Evolutionary conservation across 2,888 invertebrate genomes (phyloP).

Genomic region (Dryobotodes eremita): DNA sequence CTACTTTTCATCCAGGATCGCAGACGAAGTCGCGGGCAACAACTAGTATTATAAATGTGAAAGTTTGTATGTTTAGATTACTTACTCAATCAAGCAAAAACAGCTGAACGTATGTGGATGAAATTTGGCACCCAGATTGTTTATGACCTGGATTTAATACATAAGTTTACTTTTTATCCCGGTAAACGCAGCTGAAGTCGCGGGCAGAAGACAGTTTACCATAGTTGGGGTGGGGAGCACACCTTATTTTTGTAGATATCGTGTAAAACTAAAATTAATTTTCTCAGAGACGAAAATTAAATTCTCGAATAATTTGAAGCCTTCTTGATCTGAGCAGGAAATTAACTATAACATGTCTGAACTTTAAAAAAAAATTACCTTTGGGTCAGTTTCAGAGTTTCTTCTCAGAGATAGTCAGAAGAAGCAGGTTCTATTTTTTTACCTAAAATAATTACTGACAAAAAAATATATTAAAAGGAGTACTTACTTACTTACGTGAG

Average conservation of each 20-base stretch:
- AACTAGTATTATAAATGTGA: too few species aligned
- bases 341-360: background rate
- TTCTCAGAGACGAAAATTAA: too few species aligned
- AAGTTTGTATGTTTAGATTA: too few species aligned
- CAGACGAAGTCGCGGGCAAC: too few species aligned
- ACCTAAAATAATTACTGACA: background rate
- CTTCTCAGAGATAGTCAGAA: background rate
- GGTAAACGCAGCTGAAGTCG: background rate
- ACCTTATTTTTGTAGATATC: background rate
- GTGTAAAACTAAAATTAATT: background rate
- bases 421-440: background rate
- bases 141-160: too few species aligned
- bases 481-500: constrained; percentile 15
- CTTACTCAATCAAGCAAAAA: too few species aligned
- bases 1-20: too few species aligned
- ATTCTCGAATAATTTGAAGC: background rate
- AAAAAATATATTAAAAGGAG: background rate
- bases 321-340: background rate
- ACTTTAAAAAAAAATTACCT: background rate
- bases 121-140: too few species aligned
- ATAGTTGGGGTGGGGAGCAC: background rate
- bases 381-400: background rate
- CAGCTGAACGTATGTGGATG: background rate
- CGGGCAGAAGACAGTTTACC: background rate
- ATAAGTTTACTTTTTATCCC: background rate